Evolutionary conservation across 1,140 invertebrate species (phyloP), one percentile per base, ranked within the genome.

Genomic region (Micrasema minimum): DNA sequence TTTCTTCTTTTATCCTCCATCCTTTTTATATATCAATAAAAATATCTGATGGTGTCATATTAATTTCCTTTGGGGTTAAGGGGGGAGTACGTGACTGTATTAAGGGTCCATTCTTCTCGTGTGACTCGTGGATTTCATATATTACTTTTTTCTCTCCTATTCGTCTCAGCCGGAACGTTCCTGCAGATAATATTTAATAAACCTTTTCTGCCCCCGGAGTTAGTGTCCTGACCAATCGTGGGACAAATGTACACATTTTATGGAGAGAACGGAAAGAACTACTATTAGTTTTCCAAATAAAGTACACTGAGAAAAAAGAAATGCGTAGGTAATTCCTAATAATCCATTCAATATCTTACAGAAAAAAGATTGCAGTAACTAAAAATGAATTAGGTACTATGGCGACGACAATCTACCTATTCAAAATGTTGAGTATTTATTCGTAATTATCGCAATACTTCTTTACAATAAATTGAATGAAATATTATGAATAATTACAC

Each of bases 41-140:
- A 64, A 69, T 65, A 64, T 69, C 48, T 55, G 71, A 66, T 68
- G 48, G 66, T 69, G 66, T 72, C 71, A 69, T 72, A 72, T 72
- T 72, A 72, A 72, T 72, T 72, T 72, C 71, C 71, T 72, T 35
- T 65, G 71, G 71, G 71, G 71, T 65, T 69, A 64, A 59, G 43
- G 31, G 51, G 46, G 16, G 62, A 59, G 46, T 14, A 72, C 71
- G 71, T 72, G 71, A 72, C 67, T 69, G 57, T 62, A 57, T 62
- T 64, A 69, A 51, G 48, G 55, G 31, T 53, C 41, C 65, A 67
- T 66, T 67, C 65, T 67, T 55, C 23, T 7, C 35, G 16, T 61
- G 55, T 46, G 11, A 14, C 37, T 59, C 37, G 16, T 41, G 59
- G 41, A 46, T 46, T 46, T 64, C 59, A 22, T 64, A 22, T 64